These are phyloP conservation scores for Brotula barbata DNA, from an alignment of 2,797 vertebrate genomes.

Conservation along the genomic window DNA sequence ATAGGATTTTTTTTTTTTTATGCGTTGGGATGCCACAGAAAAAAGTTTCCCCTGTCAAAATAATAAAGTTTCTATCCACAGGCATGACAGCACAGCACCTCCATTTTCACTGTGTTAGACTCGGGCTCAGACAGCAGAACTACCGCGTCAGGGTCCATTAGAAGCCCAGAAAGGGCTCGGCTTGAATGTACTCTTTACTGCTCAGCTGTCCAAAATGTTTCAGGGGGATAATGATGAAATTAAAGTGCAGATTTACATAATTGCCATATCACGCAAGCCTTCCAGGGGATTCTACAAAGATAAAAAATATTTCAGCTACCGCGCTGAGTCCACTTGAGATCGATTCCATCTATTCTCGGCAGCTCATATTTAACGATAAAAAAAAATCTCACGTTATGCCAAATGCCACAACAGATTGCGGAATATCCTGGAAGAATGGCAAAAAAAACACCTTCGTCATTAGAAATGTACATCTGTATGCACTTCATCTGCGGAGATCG, in stretches of 20 bases:
- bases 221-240: conserved; percentile 1
- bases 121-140: conserved; percentile 45
- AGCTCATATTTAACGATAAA: too few species aligned
- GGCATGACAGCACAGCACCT: conserved; percentile 48
- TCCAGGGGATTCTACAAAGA: conserved; percentile 3
- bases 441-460: too few species aligned
- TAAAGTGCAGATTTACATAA: conserved; percentile 8
- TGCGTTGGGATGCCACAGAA: conserved; percentile 17
- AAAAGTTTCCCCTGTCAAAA: conserved; percentile 43
- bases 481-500: too few species aligned
- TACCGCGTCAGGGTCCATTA: conserved; percentile 43
- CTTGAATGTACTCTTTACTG: conserved; percentile 15
- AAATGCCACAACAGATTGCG: too few species aligned
- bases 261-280: conserved; percentile 10
- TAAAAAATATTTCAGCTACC: too few species aligned
- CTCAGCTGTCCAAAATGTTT: conserved; percentile 15
- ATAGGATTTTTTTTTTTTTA: conserved; percentile 8
- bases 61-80: conserved; percentile 49
- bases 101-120: conserved; percentile 64
- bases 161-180: conserved; percentile 19
- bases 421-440: too few species aligned
- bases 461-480: too few species aligned
- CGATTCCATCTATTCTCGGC: too few species aligned
- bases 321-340: too few species aligned
- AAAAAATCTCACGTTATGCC: too few species aligned